Evolutionary conservation across 2,888 invertebrate species (phyloP).

Genomic region (Thereva unica): DNA sequence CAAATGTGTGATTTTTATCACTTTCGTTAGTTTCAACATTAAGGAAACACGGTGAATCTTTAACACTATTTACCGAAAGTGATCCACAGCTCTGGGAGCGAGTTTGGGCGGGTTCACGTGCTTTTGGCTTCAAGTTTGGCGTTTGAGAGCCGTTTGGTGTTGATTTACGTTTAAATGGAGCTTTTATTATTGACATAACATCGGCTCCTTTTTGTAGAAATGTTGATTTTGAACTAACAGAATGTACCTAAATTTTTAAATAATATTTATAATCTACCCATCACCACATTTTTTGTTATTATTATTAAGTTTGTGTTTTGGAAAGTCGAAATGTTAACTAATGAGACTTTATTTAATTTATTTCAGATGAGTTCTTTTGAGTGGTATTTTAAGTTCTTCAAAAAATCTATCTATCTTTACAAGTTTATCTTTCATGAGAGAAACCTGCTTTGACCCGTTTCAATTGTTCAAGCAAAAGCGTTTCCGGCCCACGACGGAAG

Average conservation of each 20-base stretch:
- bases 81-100: constrained; percentile 57
- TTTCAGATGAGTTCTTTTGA: no score
- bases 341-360: no score
- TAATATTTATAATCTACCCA: constrained; percentile 15
- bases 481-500: no score
- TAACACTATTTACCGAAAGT: constrained; percentile 57
- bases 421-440: no score
- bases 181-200: constrained; percentile 55
- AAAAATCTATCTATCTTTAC: no score
- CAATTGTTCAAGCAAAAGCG: no score
- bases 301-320: background rate
- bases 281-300: constrained; percentile 16
- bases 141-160: constrained; percentile 46
- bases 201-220: constrained; percentile 50
- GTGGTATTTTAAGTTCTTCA: no score
- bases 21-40: constrained; percentile 7
- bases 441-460: no score
- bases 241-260: constrained; percentile 6
- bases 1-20: constrained; percentile 12
- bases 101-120: constrained; percentile 43
- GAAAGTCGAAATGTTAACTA: no score
- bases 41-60: constrained; percentile 34
- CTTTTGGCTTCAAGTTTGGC: constrained; percentile 51
- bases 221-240: constrained; percentile 12
- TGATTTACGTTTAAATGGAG: constrained; percentile 47